Conservation (phyloP, 2,797 vertebrate genomes). For the Sylvia borin region DNA sequence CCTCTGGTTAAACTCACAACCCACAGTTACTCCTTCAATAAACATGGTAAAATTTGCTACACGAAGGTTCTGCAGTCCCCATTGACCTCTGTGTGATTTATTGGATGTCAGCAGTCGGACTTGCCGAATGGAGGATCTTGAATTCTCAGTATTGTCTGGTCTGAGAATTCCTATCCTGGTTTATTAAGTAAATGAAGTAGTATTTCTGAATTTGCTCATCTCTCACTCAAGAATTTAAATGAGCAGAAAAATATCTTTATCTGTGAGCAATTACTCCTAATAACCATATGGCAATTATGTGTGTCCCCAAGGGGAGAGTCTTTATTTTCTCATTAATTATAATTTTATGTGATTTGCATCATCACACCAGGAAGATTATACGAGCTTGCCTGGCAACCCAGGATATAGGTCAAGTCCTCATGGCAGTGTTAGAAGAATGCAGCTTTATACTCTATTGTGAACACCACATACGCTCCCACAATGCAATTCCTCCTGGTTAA, state of each 20-base stretch:
- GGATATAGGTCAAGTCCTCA: slow-evolving; percentile 53
- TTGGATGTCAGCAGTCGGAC: not conserved
- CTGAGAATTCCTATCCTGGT: not conserved
- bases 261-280: slow-evolving; percentile 56
- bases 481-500: slow-evolving; percentile 46
- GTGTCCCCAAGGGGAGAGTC: slow-evolving; percentile 23
- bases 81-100: not conserved
- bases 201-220: not conserved
- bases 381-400: slow-evolving; percentile 39
- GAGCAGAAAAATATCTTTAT: slow-evolving; percentile 3
- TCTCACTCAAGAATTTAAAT: slow-evolving; percentile 48
- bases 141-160: not conserved
- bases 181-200: not conserved
- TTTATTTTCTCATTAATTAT: slow-evolving; percentile 66
- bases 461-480: not conserved
- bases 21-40: not conserved
- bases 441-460: slow-evolving; percentile 32
- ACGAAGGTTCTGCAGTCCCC: not conserved
- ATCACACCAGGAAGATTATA: slow-evolving; percentile 26
- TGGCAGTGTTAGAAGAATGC: slow-evolving; percentile 11
- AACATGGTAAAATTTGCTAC: not conserved
- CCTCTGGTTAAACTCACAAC: not conserved
- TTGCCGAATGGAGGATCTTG: not conserved
- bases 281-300: slow-evolving; percentile 57
- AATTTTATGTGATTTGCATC: slow-evolving; percentile 59